Base-by-base conservation (phyloP, 2,888 invertebrate genomes). In the Aphelenchoides bicaudatus region DNA sequence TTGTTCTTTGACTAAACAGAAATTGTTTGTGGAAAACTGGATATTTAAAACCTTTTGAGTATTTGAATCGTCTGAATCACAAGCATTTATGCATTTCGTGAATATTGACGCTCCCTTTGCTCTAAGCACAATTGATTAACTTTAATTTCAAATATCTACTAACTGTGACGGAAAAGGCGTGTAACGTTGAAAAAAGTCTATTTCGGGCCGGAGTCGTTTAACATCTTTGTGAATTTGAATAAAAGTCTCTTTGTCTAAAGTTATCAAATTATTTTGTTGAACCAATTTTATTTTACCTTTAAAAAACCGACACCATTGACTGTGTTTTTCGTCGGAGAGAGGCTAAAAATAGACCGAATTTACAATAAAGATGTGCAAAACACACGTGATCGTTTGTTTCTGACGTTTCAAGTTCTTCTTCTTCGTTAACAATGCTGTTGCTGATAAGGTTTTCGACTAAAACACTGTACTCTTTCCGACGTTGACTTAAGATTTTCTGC, bases 211-310 rank as follows among this genome's bases (percentile, higher is more conserved):
- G 1, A 94, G 82, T 53, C 94, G 85, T 67, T 73, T 58, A 4
- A 75, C 74, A 53, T 75, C 75, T 29, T 94, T 96, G 81, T 96
- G 94, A 73, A 98, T 96, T 84, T 98, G 98, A 39, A 93, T 82
- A 38, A 98, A 82, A 60, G 94, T 91, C 82, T 96, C 93, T 81
- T 98, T 98, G 80, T 98, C 96, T n/a, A n/a, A n/a, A n/a, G n/a
- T n/a, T n/a, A n/a, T n/a, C n/a, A n/a, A n/a, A n/a, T n/a, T n/a
- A n/a, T n/a, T n/a, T n/a, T n/a, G n/a, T n/a, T n/a, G n/a, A n/a
- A n/a, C n/a, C n/a, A n/a, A n/a, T n/a, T n/a, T n/a, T n/a, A n/a
- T n/a, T n/a, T n/a, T n/a, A n/a, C n/a, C n/a, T 80, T 88, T 90
- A 81, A 98, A 98, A 81, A 88, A 96, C 2, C 87, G 88, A 73